phyloP scores from a whole-genome alignment of 1,140 invertebrate species.

The Campoletis sonorensis region DNA sequence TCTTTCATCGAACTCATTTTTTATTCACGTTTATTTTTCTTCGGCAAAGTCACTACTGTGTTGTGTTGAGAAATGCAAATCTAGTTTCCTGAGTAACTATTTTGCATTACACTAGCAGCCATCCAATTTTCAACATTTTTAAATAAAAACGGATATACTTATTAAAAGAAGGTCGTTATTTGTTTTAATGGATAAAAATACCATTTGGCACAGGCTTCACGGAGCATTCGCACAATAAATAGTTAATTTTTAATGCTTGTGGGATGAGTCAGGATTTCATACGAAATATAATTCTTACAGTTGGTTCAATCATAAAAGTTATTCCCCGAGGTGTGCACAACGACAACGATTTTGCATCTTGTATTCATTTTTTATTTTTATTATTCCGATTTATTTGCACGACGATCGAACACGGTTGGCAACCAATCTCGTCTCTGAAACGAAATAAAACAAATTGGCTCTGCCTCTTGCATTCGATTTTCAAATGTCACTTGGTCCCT shows the following conservation, averaged over 20 bases:
- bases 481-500: conserved; percentile 11
- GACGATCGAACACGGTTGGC: conserved; percentile 7
- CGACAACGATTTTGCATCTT: not conserved
- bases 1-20: not conserved
- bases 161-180: no score
- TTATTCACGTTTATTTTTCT: not conserved
- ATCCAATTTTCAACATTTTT: not conserved
- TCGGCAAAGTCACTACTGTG: not conserved
- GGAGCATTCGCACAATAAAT: no score
- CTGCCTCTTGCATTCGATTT: conserved; percentile 36
- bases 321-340: conserved; percentile 20
- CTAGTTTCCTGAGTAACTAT: not conserved
- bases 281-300: not conserved
- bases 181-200: no score
- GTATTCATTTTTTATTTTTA: conserved; percentile 6
- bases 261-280: not conserved
- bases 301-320: conserved; percentile 18
- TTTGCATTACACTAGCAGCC: not conserved
- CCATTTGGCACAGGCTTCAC: no score
- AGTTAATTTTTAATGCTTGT: not conserved
- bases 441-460: conserved; percentile 42
- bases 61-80: not conserved
- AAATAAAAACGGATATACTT: not conserved
- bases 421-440: conserved; percentile 16
- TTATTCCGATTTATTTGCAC: conserved; percentile 28